These are phyloP conservation scores for Synanthedon andrenaeformis DNA, from an alignment of 2,888 invertebrate genomes.

Conservation along the genomic window DNA sequence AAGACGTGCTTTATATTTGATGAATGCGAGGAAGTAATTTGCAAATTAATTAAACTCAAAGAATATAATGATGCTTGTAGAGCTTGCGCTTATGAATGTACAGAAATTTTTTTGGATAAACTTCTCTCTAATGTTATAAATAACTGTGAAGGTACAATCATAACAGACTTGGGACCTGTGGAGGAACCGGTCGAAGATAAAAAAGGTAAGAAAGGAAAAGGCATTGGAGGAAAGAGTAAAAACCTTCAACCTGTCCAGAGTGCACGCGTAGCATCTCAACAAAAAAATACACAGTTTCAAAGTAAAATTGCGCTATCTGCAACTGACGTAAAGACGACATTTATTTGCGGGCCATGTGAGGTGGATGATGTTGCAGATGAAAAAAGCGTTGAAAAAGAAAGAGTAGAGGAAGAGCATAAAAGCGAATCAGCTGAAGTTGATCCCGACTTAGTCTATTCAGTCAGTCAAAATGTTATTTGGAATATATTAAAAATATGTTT, in stretches of 20 bases:
- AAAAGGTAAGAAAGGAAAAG: slow-evolving; percentile 36
- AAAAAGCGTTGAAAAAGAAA: slow-evolving; percentile 23
- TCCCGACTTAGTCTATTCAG: slow-evolving; percentile 37
- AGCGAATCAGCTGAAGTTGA: slow-evolving; percentile 26
- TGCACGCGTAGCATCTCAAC: slow-evolving; percentile 27
- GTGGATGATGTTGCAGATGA: slow-evolving; percentile 26
- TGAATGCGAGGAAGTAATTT: slow-evolving; percentile 60
- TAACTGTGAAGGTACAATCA: slow-evolving; percentile 41
- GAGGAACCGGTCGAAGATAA: slow-evolving; percentile 24
- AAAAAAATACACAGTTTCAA: slow-evolving; percentile 19
- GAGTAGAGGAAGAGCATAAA: slow-evolving; percentile 30
- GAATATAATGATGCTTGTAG: slow-evolving; percentile 43
- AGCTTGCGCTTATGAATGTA: slow-evolving; percentile 42
- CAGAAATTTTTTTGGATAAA: slow-evolving; percentile 35
- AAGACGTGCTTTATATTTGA: slow-evolving; percentile 54
- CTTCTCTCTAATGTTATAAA: slow-evolving; percentile 37
- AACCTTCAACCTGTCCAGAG: slow-evolving; percentile 26
- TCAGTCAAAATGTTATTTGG: slow-evolving; percentile 48
- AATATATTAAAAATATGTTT: slow-evolving; percentile 47
- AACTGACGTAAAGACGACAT: slow-evolving; percentile 35
- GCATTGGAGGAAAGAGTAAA: slow-evolving; percentile 23
- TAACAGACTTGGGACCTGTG: slow-evolving; percentile 39
- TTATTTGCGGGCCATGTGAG: slow-evolving; percentile 48
- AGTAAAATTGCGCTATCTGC: slow-evolving; percentile 31
- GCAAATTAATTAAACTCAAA: slow-evolving; percentile 44